phyloP scores from a whole-genome alignment of 1,140 invertebrate genomes.

The Druon quercuslanigerum region DNA sequence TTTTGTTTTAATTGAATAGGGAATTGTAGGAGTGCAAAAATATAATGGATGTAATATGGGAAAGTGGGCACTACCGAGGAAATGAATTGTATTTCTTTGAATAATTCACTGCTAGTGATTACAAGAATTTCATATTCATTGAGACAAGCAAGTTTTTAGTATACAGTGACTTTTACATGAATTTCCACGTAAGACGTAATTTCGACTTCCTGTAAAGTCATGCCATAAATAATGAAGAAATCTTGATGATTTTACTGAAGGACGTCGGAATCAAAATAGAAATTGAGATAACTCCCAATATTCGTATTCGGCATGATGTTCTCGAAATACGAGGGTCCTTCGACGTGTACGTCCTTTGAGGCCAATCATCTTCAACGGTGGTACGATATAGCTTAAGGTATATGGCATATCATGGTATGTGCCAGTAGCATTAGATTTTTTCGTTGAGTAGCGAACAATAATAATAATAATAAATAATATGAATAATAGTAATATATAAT shows the following conservation, averaged over 20 bases:
- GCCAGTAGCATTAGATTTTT: slow-evolving; percentile 3
- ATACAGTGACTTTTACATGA: too few relatives aligned
- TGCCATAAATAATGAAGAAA: neutral
- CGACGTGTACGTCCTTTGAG: slow-evolving; percentile 7
- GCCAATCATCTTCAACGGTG: slow-evolving; percentile 1
- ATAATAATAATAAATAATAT: too few relatives aligned
- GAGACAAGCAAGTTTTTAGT: too few relatives aligned
- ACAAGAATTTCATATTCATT: too few relatives aligned
- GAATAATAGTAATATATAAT: too few relatives aligned
- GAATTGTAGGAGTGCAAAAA: neutral
- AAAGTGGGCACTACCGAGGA: too few relatives aligned
- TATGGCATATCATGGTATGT: neutral
- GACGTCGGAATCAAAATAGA: neutral
- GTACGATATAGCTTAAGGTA: slow-evolving; percentile 6
- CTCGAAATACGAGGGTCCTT: slow-evolving; percentile 15
- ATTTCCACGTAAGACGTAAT: neutral
- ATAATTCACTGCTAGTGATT: too few relatives aligned
- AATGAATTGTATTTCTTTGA: too few relatives aligned
- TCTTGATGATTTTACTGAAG: too few relatives aligned
- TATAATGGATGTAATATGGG: too few relatives aligned
- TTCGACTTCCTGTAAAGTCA: neutral
- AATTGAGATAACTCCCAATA: neutral
- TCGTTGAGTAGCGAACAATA: neutral
- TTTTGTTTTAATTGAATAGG: neutral
- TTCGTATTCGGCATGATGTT: neutral